Percentiles rank a stretch among this genome's conserved stretches.
Conservation (phyloP, 2,113 vertebrate species). For the Gallinago undulata region DNA sequence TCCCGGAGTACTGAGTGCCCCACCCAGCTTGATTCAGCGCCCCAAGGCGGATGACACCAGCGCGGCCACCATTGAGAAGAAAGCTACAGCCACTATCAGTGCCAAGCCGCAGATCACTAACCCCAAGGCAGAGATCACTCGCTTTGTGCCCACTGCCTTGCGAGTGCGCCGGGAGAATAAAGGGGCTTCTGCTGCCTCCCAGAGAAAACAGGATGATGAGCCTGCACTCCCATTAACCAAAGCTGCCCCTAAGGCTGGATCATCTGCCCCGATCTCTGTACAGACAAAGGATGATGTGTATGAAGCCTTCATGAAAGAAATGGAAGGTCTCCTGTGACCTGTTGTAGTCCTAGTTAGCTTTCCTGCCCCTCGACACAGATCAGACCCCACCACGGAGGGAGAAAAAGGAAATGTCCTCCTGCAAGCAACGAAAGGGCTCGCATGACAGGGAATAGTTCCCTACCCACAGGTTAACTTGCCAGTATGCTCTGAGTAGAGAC, state of each 20-base stretch:
- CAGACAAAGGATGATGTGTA: conserved; percentile 99
- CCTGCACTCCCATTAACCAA: conserved; percentile 77
- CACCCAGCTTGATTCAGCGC: conserved; percentile 91
- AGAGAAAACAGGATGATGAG: conserved; percentile 75
- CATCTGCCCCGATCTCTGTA: conserved; percentile 80
- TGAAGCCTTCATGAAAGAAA: conserved; percentile 99
- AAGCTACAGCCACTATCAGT: conserved; percentile 91
- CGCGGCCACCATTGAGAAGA: conserved; percentile 84
- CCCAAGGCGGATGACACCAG: conserved; percentile 87
- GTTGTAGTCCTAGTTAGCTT: background rate
- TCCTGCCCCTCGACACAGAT: conserved; percentile 3
- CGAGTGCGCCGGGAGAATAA: conserved; percentile 91
- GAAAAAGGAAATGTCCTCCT: background rate
- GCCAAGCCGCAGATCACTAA: conserved; percentile 99
- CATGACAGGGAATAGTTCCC: background rate
- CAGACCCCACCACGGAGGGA: background rate
- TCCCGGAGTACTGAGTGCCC: conserved; percentile 92
- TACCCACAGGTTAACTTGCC: conserved; percentile 28
- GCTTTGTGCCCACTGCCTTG: conserved; percentile 94
- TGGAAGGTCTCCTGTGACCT: conserved; percentile 91
- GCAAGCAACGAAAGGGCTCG: background rate
- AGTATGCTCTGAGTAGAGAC: background rate
- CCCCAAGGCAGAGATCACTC: conserved; percentile 94
- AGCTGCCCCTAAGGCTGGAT: conserved; percentile 75
- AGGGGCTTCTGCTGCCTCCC: conserved; percentile 71